phyloP scores from a whole-genome alignment of 2,888 invertebrate species.

The Tryphoninae sp. region DNA sequence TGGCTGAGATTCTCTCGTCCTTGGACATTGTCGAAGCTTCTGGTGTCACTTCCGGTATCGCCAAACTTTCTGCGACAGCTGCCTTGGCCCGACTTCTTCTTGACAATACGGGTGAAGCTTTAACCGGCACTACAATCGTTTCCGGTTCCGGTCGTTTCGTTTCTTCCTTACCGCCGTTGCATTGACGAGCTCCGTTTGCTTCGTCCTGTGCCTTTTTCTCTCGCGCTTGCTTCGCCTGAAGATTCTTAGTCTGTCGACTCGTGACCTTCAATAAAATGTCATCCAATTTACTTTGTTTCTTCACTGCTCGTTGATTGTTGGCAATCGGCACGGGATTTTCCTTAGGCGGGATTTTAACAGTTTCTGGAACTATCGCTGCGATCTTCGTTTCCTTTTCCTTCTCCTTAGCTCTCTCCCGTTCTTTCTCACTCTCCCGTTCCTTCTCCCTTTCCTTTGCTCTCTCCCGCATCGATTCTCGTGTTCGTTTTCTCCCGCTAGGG shows the following conservation, averaged over 20 bases:
- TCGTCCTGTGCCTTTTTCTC: slow-evolving; percentile 74
- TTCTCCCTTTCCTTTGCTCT: slow-evolving; percentile 69
- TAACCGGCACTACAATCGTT: slow-evolving; percentile 23
- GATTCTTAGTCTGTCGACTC: slow-evolving; percentile 75
- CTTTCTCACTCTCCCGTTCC: slow-evolving; percentile 65
- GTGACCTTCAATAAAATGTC: slow-evolving; percentile 78
- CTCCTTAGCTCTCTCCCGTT: slow-evolving; percentile 67
- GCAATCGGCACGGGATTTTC: slow-evolving; percentile 49
- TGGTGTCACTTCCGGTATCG: slow-evolving; percentile 68
- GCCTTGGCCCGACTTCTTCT: slow-evolving; percentile 59
- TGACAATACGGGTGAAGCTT: slow-evolving; percentile 54
- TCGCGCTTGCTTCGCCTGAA: slow-evolving; percentile 74
- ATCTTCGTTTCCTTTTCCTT: slow-evolving; percentile 72
- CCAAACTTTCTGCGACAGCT: slow-evolving; percentile 64
- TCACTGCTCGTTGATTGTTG: slow-evolving; percentile 68
- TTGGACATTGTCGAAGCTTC: slow-evolving; percentile 56
- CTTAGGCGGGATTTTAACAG: slow-evolving; percentile 66
- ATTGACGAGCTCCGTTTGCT: slow-evolving; percentile 59
- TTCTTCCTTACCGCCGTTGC: slow-evolving; percentile 73
- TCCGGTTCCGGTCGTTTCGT: slow-evolving; percentile 73
- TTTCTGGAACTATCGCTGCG: slow-evolving; percentile 61
- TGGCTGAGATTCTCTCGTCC: slow-evolving; percentile 65
- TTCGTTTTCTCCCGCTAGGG: slow-evolving; percentile 69
- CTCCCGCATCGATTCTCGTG: slow-evolving; percentile 73
- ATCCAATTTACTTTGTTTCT: slow-evolving; percentile 78